These are phyloP conservation scores for Lindbergichthys nudifrons DNA, from an alignment of 2,797 vertebrate species.

Conservation along the genomic window DNA sequence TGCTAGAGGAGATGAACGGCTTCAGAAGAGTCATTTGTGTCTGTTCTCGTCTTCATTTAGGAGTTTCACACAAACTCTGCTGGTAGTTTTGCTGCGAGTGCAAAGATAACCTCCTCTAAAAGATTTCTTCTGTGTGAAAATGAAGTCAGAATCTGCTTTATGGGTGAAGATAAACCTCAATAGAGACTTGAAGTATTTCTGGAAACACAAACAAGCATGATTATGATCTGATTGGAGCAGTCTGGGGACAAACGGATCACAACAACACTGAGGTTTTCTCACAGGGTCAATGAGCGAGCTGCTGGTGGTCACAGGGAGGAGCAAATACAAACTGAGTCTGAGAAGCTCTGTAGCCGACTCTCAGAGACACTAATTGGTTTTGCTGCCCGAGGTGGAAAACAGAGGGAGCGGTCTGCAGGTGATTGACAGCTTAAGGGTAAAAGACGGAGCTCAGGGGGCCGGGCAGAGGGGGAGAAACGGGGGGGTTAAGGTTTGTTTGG, in stretches of 20 bases:
- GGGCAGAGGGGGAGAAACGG: not conserved
- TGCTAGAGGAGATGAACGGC: constrained; percentile 40
- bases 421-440: constrained; percentile 42
- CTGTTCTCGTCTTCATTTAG: constrained; percentile 14
- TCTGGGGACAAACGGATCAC: constrained; percentile 35
- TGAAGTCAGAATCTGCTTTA: not conserved
- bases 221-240: constrained; percentile 34
- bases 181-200: not conserved
- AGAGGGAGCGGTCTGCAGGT: constrained; percentile 19
- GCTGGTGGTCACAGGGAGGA: constrained; percentile 42
- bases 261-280: constrained; percentile 12
- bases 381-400: constrained; percentile 49
- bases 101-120: constrained; percentile 6
- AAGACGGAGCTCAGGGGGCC: constrained; percentile 17
- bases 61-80: constrained; percentile 12
- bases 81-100: constrained; percentile 12
- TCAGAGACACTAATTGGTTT: constrained; percentile 67
- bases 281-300: constrained; percentile 45
- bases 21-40: constrained; percentile 34
- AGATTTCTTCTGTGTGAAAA: constrained; percentile 17
- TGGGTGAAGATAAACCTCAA: no score
- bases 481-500: not conserved
- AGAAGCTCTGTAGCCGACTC: constrained; percentile 16
- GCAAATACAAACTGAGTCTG: constrained; percentile 11
- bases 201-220: constrained; percentile 33